Base-by-base conservation (phyloP, 1,140 invertebrate species). In the Littorina saxatilis region DNA sequence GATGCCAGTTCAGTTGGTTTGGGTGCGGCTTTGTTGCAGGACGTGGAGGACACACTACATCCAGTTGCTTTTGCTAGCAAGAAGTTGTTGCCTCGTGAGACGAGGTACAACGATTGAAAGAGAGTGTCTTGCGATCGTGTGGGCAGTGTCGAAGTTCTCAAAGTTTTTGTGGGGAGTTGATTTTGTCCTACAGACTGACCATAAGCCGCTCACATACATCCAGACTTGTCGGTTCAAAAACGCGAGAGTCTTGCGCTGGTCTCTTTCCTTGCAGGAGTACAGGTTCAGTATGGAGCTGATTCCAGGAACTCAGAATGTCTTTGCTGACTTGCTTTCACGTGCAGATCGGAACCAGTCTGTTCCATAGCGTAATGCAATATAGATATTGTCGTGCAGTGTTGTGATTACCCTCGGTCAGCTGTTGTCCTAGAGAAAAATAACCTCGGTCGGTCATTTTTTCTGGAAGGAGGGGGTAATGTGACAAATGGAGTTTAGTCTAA, bases 151-250 rank as follows among this genome's bases (percentile, higher is more conserved):
- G 15, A 73, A 73, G 0, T 39, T 73, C 1, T 43, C 35, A 2
- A 0, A 17, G 2, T 27, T 23, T 43, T 39, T 73, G 2, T 43
- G 43, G 17, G 70, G 37, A 27, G n/a, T 23, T 0, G n/a, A 39
- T n/a, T 40, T 73, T 29, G 43, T 40, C 23, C 39, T 73, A 2
- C 39, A 73, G 43, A 47, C 70, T 23, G 37, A 73, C 15, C 70
- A 47, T 23, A 73, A 73, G 70, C 70, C 70, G 9, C 37, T 73
- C 32, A 40, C 43, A 4, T 73, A 39, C 37, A 15, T 73, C 23
- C 39, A 27, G 3, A 2, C 1, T 39, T 43, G 11, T 43, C 15
- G 35, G 3, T 73, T 43, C 43, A 39, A 73, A n/a, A 73, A 73
- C 23, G 39, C 70, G 0, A 1, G 39, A 17, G n/a, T 73, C 37